A percentile compares a stretch with the other conserved stretches of the same genome.
Evolutionary conservation across 2,888 invertebrate genomes (phyloP).

Genomic region (Azorinus chamasolen): DNA sequence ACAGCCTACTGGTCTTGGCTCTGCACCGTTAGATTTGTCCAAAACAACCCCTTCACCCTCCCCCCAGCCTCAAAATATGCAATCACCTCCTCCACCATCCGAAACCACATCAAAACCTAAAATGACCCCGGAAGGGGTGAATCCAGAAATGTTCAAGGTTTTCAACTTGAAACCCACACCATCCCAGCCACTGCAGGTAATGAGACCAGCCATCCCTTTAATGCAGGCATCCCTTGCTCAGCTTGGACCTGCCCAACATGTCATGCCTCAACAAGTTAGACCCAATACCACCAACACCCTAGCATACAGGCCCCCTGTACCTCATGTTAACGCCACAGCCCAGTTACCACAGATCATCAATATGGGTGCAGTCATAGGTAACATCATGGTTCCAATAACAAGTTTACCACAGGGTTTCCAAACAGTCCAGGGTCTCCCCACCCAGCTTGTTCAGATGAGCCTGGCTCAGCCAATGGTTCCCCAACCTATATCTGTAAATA

Average conservation of each 20-base stretch:
- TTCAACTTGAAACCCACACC: slow-evolving; percentile 76
- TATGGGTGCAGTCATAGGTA: slow-evolving; percentile 47
- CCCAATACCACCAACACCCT: slow-evolving; percentile 57
- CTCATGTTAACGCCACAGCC: slow-evolving; percentile 41
- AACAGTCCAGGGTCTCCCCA: slow-evolving; percentile 25
- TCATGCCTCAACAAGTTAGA: slow-evolving; percentile 38
- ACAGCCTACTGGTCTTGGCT: slow-evolving; percentile 4
- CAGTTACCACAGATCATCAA: slow-evolving; percentile 54
- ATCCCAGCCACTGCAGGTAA: slow-evolving; percentile 20
- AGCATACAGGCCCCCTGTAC: slow-evolving; percentile 50
- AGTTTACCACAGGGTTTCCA: slow-evolving; percentile 27
- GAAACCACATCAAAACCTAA: not conserved
- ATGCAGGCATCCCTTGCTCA: slow-evolving; percentile 7
- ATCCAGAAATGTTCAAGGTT: slow-evolving; percentile 79
- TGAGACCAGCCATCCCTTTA: not conserved
- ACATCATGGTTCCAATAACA: slow-evolving; percentile 29
- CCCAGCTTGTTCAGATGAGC: slow-evolving; percentile 52
- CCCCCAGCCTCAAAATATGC: slow-evolving; percentile 28
- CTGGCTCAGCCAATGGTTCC: slow-evolving; percentile 14
- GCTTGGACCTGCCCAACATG: slow-evolving; percentile 15
- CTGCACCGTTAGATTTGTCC: slow-evolving; percentile 64
- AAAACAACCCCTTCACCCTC: slow-evolving; percentile 52
- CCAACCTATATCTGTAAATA: not conserved
- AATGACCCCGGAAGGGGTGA: slow-evolving; percentile 55
- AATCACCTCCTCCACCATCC: slow-evolving; percentile 25